phyloP scores from a whole-genome alignment of 1,140 invertebrate genomes.

The Drosophila teissieri region DNA sequence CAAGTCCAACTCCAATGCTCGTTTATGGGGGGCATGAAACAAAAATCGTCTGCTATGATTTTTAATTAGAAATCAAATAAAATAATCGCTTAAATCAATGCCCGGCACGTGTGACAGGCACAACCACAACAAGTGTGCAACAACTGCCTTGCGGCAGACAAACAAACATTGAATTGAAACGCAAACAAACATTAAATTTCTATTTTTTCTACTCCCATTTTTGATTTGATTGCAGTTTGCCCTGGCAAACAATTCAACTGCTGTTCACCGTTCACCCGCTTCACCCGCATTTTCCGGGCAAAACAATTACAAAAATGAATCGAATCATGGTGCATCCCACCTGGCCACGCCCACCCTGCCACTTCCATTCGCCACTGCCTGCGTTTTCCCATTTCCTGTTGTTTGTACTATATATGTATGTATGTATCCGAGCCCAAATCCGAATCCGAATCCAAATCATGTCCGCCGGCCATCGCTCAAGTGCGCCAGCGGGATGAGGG shows the following conservation, averaged over 20 bases:
- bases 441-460: slow-evolving; percentile 51
- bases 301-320: slow-evolving; percentile 69
- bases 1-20: slow-evolving; percentile 22
- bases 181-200: slow-evolving; percentile 73
- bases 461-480: slow-evolving; percentile 63
- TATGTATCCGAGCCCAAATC: slow-evolving; percentile 52
- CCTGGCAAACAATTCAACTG: slow-evolving; percentile 62
- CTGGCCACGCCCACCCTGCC: slow-evolving; percentile 5
- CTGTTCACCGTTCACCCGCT: slow-evolving; percentile 9
- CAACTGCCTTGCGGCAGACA: slow-evolving; percentile 25
- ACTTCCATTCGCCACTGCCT: neutral
- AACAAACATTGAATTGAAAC: slow-evolving; percentile 40
- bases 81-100: slow-evolving; percentile 71
- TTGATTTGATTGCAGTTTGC: slow-evolving; percentile 74
- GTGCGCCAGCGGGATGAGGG: neutral
- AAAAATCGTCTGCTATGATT: slow-evolving; percentile 41
- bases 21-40: neutral
- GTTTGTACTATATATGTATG: slow-evolving; percentile 41
- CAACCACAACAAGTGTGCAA: slow-evolving; percentile 27
- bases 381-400: slow-evolving; percentile 45
- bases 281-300: slow-evolving; percentile 37
- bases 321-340: slow-evolving; percentile 29
- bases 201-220: slow-evolving; percentile 50
- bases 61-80: slow-evolving; percentile 82
- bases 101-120: slow-evolving; percentile 59